phyloP scores from a whole-genome alignment of 2,113 vertebrate species.

The Bufo gargarizans region DNA sequence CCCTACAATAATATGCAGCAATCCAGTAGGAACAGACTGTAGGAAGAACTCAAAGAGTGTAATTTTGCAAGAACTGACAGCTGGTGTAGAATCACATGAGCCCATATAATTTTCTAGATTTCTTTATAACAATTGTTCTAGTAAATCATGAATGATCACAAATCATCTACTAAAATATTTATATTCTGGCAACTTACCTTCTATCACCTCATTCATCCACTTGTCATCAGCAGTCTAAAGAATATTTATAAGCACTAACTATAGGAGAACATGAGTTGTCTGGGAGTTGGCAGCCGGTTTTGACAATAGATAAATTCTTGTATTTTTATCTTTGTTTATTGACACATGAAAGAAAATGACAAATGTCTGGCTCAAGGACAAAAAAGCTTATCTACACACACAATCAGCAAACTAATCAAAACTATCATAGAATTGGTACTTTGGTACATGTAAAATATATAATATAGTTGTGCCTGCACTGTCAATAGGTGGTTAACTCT shows the following conservation, averaged over 20 bases:
- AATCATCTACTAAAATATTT: conserved; percentile 15
- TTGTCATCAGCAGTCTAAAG: not conserved
- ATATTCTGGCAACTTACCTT: not conserved
- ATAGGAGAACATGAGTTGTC: not conserved
- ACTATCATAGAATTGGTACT: not conserved
- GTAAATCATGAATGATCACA: conserved; percentile 25
- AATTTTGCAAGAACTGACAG: conserved; percentile 34
- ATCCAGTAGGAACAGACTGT: conserved; percentile 24
- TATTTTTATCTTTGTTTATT: not conserved
- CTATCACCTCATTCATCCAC: not conserved
- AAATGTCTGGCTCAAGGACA: not conserved
- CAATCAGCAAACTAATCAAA: not conserved
- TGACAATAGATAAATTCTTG: not conserved
- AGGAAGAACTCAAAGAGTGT: conserved; percentile 13
- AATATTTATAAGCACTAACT: not conserved
- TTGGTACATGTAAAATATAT: too few species aligned
- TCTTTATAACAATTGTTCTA: conserved; percentile 14
- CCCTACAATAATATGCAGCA: conserved; percentile 24
- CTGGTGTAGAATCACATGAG: conserved; percentile 22
- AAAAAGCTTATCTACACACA: not conserved
- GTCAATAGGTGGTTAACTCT: too few species aligned
- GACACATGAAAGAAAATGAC: not conserved
- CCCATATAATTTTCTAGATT: not conserved
- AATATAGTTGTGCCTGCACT: too few species aligned
- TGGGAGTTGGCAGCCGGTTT: not conserved